phyloP scores from a whole-genome alignment of 2,113 vertebrate genomes.

The Paramisgurnus dabryanus region DNA sequence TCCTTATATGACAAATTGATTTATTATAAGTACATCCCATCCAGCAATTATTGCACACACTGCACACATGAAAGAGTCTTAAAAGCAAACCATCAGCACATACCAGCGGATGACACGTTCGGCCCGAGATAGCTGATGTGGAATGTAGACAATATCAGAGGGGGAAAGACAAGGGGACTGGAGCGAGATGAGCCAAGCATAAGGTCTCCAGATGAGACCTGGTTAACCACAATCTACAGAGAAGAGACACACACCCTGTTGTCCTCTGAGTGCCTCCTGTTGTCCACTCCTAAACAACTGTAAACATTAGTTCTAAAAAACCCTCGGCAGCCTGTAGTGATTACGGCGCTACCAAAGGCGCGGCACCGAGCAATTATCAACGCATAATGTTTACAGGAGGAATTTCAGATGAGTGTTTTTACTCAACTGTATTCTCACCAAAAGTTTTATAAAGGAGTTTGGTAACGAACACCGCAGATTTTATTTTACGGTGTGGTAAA shows the following conservation, averaged over 20 bases:
- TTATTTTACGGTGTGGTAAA: constrained; percentile 38
- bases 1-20: constrained; percentile 75
- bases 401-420: constrained; percentile 53
- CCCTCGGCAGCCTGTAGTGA: constrained; percentile 39
- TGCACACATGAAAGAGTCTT: constrained; percentile 67
- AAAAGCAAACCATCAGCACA: constrained; percentile 70
- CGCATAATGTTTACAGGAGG: constrained; percentile 62
- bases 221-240: constrained; percentile 72
- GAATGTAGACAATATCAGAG: constrained; percentile 26
- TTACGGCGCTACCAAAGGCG: constrained; percentile 60
- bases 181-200: constrained; percentile 58
- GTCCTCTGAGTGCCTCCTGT: constrained; percentile 69
- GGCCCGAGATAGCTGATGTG: constrained; percentile 61
- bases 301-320: constrained; percentile 73
- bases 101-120: constrained; percentile 66
- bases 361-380: constrained; percentile 63
- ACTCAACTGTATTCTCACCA: constrained; percentile 20
- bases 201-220: constrained; percentile 75
- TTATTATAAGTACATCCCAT: constrained; percentile 68
- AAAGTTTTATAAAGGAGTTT: constrained; percentile 27
- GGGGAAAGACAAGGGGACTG: constrained; percentile 36
- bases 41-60: constrained; percentile 70
- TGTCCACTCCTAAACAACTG: constrained; percentile 69
- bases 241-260: constrained; percentile 67
- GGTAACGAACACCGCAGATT: constrained; percentile 43